Base-by-base conservation (phyloP, 1,140 invertebrate species). In the Drosophila watanabei region DNA sequence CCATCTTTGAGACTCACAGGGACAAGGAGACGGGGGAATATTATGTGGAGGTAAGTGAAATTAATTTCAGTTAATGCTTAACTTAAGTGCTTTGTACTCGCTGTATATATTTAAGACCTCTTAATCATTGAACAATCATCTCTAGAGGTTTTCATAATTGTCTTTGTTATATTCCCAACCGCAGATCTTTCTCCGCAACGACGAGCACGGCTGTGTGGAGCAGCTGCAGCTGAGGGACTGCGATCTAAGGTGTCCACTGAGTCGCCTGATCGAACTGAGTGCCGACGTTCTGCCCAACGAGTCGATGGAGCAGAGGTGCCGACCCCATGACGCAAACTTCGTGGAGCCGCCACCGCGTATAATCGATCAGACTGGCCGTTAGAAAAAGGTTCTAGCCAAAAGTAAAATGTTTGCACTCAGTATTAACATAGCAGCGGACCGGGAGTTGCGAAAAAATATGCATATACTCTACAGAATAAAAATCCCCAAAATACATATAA, bases 1-100 rank as follows among this genome's bases (percentile, higher is more conserved):
- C 95, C 2, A 94, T 98, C 33, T 94, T 97, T 28, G 97, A 98
- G 92, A 93, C 97, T 6, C 96, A 96, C 65, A 93, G 95, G 77
- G 93, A 94, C 73, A 78, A 51, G 10, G 64, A 83, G 11, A 94
- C 91, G 3, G 92, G 93, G 3, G 76, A 94, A 39, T 93, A 93
- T 58, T 94, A 94, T 58, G 94, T 96, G 54, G 94, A 96, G 93
- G 92, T 93, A 94, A 95, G 83, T 35, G n/a, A 1, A 20, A 20
- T 14, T 30, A 48, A 2, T 3, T n/a, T n/a, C n/a, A n/a, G n/a
- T 5, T 14, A 11, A 3, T 5, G 10, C 2, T 9, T 9, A 18
- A n/a, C 41, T n/a, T 2, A 11, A 11, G 18, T 18, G 18, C 5
- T 33, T 33, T 33, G 33, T 33, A 33, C 24, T 24, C 24, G 24